Evolutionary conservation across 2,888 invertebrate species (phyloP).

Genomic region (Stratiomys singularior): DNA sequence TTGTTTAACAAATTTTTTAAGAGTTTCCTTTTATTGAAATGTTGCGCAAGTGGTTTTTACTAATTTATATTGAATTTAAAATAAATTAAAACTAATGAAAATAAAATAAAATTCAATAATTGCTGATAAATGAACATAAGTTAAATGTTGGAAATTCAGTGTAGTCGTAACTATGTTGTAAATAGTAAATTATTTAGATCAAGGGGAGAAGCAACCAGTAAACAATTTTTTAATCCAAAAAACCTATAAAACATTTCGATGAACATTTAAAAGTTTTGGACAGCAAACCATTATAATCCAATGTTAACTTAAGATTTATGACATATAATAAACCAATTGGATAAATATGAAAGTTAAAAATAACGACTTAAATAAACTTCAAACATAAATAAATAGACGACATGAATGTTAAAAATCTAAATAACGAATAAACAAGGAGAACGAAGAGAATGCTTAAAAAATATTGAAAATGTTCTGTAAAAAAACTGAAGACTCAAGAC

Average conservation of each 20-base stretch:
- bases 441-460: background rate
- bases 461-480: conserved; percentile 36
- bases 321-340: no score
- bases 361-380: background rate
- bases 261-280: background rate
- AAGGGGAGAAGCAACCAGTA: conserved; percentile 27
- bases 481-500: background rate
- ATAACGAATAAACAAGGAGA: background rate
- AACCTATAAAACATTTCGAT: background rate
- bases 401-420: conserved; percentile 9
- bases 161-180: conserved; percentile 5
- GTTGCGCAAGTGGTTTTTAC: background rate
- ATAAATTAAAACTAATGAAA: background rate
- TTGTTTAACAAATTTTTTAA: conserved; percentile 69
- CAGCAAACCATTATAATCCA: background rate
- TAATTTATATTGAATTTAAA: conserved; percentile 13
- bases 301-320: no score
- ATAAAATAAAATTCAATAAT: conserved; percentile 18
- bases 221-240: background rate
- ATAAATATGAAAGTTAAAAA: background rate
- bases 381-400: conserved; percentile 24
- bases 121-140: background rate
- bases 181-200: conserved; percentile 9
- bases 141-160: background rate
- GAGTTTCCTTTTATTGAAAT: conserved; percentile 27